Conservation (phyloP, 2,113 vertebrate species). For the Perca fluviatilis region DNA sequence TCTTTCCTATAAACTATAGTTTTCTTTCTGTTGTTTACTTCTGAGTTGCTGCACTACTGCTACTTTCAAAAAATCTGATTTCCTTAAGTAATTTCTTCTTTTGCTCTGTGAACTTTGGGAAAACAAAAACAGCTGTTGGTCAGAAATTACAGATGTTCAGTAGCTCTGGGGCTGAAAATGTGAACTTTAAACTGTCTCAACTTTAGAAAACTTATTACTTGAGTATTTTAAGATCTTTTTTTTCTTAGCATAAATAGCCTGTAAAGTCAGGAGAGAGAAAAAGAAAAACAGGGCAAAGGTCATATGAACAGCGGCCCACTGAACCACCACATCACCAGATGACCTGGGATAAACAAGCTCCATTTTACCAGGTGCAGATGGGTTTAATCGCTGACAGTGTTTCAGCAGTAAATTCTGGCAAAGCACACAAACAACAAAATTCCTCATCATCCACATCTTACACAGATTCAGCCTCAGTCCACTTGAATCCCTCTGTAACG, state of each 20-base stretch:
- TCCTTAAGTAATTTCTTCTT: conserved; percentile 48
- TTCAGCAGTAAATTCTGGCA: conserved; percentile 54
- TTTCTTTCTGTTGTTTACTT: conserved; percentile 5
- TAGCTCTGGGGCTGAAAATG: conserved; percentile 34
- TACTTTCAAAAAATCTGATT: conserved; percentile 47
- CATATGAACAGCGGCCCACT: background rate
- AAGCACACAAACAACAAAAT: conserved; percentile 52
- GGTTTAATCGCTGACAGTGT: conserved; percentile 52
- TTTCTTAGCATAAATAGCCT: background rate
- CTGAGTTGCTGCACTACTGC: conserved; percentile 11
- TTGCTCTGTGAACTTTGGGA: conserved; percentile 34
- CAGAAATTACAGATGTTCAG: conserved; percentile 52
- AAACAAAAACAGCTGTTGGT: conserved; percentile 60
- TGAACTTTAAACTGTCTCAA: conserved; percentile 24
- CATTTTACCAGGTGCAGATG: conserved; percentile 47
- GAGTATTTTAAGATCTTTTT: background rate
- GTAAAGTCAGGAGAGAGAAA: background rate
- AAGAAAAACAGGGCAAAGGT: conserved; percentile 34
- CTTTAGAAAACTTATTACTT: background rate
- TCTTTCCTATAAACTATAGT: conserved; percentile 5
- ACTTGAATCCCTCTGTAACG: conserved; percentile 14
- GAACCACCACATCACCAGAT: conserved; percentile 41
- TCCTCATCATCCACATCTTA: conserved; percentile 36
- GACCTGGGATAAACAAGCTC: conserved; percentile 54
- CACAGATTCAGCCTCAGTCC: conserved; percentile 24